Evolutionary conservation across 92 coral and sea anemone species (phyloP).

Genomic region (Porites evermanni): DNA sequence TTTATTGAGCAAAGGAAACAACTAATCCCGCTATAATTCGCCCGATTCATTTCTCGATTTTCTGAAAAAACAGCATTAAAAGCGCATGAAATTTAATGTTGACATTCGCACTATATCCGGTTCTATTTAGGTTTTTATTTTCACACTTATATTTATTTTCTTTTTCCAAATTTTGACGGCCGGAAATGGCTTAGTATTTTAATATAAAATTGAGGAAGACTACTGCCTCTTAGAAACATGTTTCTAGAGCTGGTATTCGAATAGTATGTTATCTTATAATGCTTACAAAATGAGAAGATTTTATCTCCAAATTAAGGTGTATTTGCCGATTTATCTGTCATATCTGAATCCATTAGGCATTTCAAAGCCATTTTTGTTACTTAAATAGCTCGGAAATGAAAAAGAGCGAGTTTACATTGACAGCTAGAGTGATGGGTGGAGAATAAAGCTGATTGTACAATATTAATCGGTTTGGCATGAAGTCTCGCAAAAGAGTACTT

Average conservation of each 20-base stretch:
- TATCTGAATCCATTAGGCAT: neutral
- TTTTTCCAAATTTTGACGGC: neutral
- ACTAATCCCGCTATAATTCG: too few species aligned
- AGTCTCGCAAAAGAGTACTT: neutral
- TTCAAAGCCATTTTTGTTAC: slow-evolving; percentile 22
- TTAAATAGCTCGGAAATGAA: slow-evolving; percentile 4
- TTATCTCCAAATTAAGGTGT: neutral
- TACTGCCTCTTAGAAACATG: neutral
- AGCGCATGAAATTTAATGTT: neutral
- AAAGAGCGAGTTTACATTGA: neutral
- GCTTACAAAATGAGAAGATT: neutral
- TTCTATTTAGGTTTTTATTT: slow-evolving; percentile 18
- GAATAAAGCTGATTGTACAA: neutral
- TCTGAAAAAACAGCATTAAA: neutral
- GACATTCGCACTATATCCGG: slow-evolving; percentile 14
- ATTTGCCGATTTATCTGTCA: neutral
- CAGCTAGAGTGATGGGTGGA: neutral
- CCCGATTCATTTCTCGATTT: neutral
- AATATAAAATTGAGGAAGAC: neutral
- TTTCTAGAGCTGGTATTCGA: neutral
- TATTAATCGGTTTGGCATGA: neutral
- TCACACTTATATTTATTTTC: slow-evolving; percentile 18
- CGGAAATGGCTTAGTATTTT: slow-evolving; percentile 36
- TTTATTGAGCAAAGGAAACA: too few species aligned
- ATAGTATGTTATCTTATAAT: neutral